These are phyloP conservation scores for Nothobranchius kuhntae DNA, from an alignment of 2,113 vertebrate genomes.

Conservation along the genomic window DNA sequence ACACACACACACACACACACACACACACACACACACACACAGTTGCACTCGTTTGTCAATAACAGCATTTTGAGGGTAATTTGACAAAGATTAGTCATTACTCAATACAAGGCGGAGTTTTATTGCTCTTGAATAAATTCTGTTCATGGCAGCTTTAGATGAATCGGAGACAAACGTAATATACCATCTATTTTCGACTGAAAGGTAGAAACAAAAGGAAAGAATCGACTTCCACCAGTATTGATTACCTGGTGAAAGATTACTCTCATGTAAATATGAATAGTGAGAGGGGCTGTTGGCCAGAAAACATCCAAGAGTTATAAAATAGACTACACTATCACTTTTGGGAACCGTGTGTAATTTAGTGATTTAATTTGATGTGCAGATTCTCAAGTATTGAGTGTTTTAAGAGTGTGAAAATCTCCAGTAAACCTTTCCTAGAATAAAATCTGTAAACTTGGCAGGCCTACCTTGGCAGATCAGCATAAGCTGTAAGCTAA, in stretches of 20 bases:
- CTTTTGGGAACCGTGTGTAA: slow-evolving; percentile 18
- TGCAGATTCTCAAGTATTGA: slow-evolving; percentile 2
- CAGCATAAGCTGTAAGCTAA: slow-evolving; percentile 52
- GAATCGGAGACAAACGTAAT: slow-evolving; percentile 46
- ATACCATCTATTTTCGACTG: slow-evolving; percentile 46
- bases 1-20: no score
- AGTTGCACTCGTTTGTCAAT: slow-evolving; percentile 38
- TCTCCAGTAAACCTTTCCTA: slow-evolving; percentile 11
- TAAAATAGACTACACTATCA: background rate
- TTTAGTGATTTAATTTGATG: slow-evolving; percentile 21
- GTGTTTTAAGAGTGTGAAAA: slow-evolving; percentile 13
- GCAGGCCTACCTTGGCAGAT: slow-evolving; percentile 42
- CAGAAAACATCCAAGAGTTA: background rate
- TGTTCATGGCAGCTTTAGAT: slow-evolving; percentile 58
- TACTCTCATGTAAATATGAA: slow-evolving; percentile 8
- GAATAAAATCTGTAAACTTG: slow-evolving; percentile 36
- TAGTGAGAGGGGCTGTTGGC: background rate
- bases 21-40: background rate
- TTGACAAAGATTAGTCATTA: slow-evolving; percentile 57
- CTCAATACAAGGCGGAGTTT: slow-evolving; percentile 43
- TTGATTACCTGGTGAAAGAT: slow-evolving; percentile 37
- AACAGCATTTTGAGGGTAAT: slow-evolving; percentile 36
- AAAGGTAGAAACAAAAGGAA: slow-evolving; percentile 26
- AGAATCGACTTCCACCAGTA: slow-evolving; percentile 24
- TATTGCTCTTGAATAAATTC: slow-evolving; percentile 58